Conservation (phyloP, 1,140 invertebrate genomes). For the Eumaeus atala region DNA sequence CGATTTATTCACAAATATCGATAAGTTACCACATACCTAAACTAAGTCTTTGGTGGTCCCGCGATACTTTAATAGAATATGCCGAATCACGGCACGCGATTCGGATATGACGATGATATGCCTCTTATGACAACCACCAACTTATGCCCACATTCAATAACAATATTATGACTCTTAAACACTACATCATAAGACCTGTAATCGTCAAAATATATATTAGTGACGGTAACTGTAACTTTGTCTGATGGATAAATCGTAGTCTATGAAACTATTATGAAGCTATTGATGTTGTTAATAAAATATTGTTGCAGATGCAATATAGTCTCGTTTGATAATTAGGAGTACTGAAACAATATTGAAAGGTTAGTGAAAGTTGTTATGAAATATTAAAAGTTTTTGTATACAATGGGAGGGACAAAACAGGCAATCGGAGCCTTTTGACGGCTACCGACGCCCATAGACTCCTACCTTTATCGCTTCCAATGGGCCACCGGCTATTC, state of each 20-base stretch:
- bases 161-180: constrained; percentile 21
- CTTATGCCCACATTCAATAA: constrained; percentile 18
- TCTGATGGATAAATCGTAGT: constrained; percentile 54
- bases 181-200: constrained; percentile 23
- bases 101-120: constrained; percentile 66
- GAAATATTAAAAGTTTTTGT: no score
- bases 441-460: no score
- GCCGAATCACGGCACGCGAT: constrained; percentile 70
- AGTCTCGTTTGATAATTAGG: constrained; percentile 34
- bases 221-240: constrained; percentile 11
- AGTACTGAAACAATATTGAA: constrained; percentile 12
- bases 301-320: constrained; percentile 48
- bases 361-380: constrained; percentile 9
- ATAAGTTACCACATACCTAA: constrained; percentile 20
- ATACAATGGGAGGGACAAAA: no score
- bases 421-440: no score
- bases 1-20: not conserved
- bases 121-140: constrained; percentile 45
- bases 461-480: no score
- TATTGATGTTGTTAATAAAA: constrained; percentile 67
- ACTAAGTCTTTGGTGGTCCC: constrained; percentile 55
- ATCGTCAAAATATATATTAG: not conserved
- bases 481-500: no score
- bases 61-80: constrained; percentile 57
- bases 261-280: constrained; percentile 66